phyloP scores from a whole-genome alignment of 2,797 vertebrate genomes.

The Lateolabrax maculatus region DNA sequence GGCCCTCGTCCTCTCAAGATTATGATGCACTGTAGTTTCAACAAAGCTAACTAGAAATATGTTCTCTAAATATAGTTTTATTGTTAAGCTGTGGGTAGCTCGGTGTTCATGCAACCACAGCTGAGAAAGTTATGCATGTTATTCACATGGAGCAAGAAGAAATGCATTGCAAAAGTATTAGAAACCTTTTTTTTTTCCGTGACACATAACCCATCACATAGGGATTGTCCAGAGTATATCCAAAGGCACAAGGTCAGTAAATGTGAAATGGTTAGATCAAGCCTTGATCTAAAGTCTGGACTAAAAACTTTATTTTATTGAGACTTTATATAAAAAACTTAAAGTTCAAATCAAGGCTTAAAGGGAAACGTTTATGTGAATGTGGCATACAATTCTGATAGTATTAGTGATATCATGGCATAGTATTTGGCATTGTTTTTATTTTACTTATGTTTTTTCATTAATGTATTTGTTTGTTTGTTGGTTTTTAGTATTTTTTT shows the following conservation, averaged over 20 bases:
- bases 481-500: not conserved
- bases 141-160: not conserved
- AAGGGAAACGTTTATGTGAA: not conserved
- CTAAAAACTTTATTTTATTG: not conserved
- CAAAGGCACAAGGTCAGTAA: not conserved
- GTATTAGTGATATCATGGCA: not conserved
- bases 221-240: not conserved
- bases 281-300: not conserved
- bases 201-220: not conserved
- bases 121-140: not conserved
- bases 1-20: not conserved
- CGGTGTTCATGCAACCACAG: not conserved
- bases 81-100: not conserved
- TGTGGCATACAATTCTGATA: not conserved
- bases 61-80: not conserved
- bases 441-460: not conserved
- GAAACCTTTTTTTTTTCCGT: not conserved
- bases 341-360: not conserved
- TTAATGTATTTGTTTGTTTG: not conserved
- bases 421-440: accelerated
- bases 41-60: not conserved
- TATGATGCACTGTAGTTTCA: not conserved
- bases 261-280: not conserved
- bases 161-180: not conserved
- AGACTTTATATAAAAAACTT: not conserved